Conservation (phyloP, 2,888 invertebrate species). For the Strigamia crassipes region DNA sequence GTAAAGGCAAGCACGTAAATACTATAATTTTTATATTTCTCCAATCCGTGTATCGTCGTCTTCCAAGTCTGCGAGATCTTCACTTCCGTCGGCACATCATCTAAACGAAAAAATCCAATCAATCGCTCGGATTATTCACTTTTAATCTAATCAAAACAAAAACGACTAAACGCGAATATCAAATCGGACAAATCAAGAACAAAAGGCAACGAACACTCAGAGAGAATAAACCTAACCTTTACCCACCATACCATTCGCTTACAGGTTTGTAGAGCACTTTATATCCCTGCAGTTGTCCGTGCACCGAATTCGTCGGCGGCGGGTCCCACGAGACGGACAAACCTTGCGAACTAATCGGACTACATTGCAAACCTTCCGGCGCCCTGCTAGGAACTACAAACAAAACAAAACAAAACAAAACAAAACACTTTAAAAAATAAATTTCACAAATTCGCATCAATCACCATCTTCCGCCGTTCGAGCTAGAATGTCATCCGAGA, state of each 20-base stretch:
- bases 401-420: background rate
- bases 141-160: too few species aligned
- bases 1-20: constrained; percentile 60
- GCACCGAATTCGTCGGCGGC: constrained; percentile 67
- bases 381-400: constrained; percentile 74
- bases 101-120: background rate
- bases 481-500: constrained; percentile 55
- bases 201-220: background rate
- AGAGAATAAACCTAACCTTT: constrained; percentile 48
- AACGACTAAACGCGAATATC: too few species aligned
- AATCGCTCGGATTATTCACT: background rate
- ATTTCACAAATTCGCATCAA: background rate
- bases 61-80: constrained; percentile 49
- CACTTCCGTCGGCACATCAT: constrained; percentile 37
- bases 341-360: constrained; percentile 74
- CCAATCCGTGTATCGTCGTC: constrained; percentile 52
- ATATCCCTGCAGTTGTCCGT: constrained; percentile 62
- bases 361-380: constrained; percentile 78
- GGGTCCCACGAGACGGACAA: constrained; percentile 81
- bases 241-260: constrained; percentile 50
- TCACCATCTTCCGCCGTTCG: constrained; percentile 59
- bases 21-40: constrained; percentile 59
- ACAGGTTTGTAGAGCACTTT: constrained; percentile 55
- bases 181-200: background rate
- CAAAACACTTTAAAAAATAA: background rate